These are phyloP conservation scores for Crenuchus spilurus DNA, from an alignment of 2,797 vertebrate species.

Conservation along the genomic window DNA sequence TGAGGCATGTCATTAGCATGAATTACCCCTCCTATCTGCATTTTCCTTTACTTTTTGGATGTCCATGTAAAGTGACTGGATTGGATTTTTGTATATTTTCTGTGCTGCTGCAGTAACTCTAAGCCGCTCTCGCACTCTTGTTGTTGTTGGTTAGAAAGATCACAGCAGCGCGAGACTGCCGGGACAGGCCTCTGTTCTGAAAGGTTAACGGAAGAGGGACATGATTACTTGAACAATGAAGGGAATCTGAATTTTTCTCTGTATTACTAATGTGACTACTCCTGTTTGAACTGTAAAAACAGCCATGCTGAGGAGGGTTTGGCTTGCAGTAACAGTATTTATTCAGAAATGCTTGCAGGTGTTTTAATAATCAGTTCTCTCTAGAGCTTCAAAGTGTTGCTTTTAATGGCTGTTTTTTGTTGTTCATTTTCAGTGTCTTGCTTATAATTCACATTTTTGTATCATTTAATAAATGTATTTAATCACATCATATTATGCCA, in stretches of 20 bases:
- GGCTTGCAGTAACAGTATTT: conserved; percentile 59
- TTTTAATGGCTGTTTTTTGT: conserved; percentile 30
- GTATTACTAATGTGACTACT: conserved; percentile 29
- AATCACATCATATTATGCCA: conserved; percentile 53
- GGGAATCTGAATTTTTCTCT: conserved; percentile 1
- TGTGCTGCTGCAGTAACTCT: background rate
- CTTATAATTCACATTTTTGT: conserved; percentile 52
- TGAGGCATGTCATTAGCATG: background rate
- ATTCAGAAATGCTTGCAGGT: conserved; percentile 31
- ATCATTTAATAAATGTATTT: conserved; percentile 64
- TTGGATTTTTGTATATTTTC: conserved; percentile 12
- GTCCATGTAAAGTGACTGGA: background rate
- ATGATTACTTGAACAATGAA: conserved; percentile 26
- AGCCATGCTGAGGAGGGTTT: conserved; percentile 35
- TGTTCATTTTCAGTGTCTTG: conserved; percentile 31
- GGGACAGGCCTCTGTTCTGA: background rate
- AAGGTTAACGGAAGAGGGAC: background rate
- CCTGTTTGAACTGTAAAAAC: conserved; percentile 19
- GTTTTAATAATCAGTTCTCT: conserved; percentile 27
- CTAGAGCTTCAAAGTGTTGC: conserved; percentile 18
- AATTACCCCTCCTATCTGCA: background rate
- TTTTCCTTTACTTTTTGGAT: conserved; percentile 2
- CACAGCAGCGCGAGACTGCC: background rate
- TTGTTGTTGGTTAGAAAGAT: background rate
- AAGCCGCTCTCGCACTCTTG: background rate